Evolutionary conservation across 2,888 invertebrate species (phyloP), one percentile per base, ranked within the genome.

Genomic region (Barypeithes pellucidus): DNA sequence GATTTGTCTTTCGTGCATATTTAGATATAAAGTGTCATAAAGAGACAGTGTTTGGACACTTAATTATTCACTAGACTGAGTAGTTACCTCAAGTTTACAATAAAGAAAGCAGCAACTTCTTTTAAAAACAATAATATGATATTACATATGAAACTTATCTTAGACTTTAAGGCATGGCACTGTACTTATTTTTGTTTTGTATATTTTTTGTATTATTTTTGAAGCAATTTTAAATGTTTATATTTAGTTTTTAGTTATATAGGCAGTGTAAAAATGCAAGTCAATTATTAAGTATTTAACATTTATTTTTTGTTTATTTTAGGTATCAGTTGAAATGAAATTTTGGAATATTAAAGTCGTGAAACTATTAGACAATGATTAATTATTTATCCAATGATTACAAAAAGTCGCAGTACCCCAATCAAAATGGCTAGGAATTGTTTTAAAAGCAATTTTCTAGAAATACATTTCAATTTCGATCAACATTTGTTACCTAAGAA

Each of bases 1-100:
- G 12, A 18, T 50, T n/a, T 4, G 5, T 22, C 5, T 18, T 7
- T 45, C 18, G 16, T 22, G 11, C 11, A 50, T 50, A 12, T 22
- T 22, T 50, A 50, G 12, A 22, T 50, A 11, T 22, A 50, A 20
- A 50, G 20, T 50, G 50, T 50, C 50, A 22, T 47, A 47, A 50
- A n/a, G 7, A 18, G 50, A 8, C 50, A 22, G 45, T 62, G 43
- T 62, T 63, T 14, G 5, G 7, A 62, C 62, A 22, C 45, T 67
- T 22, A 43, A 59, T 76, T 79, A 78, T 75, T 72, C 78, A 76
- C 75, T 77, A 77, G 79, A 80, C 80, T 79, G 80, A 81, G 80
- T 82, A 82, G 82, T 82, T 82, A 83, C 82, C 82, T 83, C 82
- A 79, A 77, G 77, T 80, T 75, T 76, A 69, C 62, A 75, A 70